Percentiles rank a stretch among this genome's conserved stretches.
Conservation (phyloP, 1,140 invertebrate genomes). For the Zophobas morio region DNA sequence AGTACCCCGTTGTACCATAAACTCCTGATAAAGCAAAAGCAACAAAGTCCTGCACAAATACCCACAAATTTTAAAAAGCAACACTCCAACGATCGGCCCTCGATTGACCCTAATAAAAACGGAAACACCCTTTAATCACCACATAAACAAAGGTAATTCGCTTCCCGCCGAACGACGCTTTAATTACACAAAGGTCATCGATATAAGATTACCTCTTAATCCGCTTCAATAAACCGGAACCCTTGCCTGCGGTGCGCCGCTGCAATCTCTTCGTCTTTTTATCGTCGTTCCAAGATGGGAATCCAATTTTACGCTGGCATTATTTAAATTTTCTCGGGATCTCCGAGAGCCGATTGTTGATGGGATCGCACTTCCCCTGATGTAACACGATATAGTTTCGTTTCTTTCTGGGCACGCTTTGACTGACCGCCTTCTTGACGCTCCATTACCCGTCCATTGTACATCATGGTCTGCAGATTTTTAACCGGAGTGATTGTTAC, state of each 20-base stretch:
- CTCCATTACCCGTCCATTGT: constrained; percentile 44
- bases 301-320: constrained; percentile 26
- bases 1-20: no score
- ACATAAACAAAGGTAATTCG: not conserved
- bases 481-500: constrained; percentile 29
- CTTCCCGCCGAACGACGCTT: not conserved
- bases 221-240: not conserved
- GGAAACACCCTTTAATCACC: not conserved
- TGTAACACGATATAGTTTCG: constrained; percentile 5
- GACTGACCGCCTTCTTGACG: constrained; percentile 27
- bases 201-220: constrained; percentile 1
- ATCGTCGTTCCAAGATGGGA: not conserved
- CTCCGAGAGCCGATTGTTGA: constrained; percentile 2
- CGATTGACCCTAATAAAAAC: no score
- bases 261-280: constrained; percentile 8
- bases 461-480: constrained; percentile 34
- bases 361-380: not conserved
- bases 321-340: constrained; percentile 32
- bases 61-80: no score
- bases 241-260: not conserved
- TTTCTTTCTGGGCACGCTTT: constrained; percentile 33
- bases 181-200: constrained; percentile 29
- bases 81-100: no score
- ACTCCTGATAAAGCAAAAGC: no score
- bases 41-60: no score